Conservation (phyloP, 2,113 vertebrate genomes). For the Actenoides lindsayi region DNA sequence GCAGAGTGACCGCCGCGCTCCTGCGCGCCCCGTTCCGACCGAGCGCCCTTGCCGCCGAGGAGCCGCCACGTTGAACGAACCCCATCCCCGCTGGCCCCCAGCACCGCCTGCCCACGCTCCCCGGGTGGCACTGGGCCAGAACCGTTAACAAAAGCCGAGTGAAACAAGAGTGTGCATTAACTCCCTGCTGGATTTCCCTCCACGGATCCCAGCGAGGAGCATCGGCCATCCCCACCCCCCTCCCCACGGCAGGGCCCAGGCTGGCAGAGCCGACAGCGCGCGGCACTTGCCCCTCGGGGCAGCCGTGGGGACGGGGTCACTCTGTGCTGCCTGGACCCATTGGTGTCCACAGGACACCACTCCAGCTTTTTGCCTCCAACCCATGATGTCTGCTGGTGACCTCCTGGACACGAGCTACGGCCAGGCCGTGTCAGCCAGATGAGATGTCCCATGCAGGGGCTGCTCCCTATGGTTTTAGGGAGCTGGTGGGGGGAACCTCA, state of each 20-base stretch:
- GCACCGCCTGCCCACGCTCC: background rate
- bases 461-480: background rate
- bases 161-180: background rate
- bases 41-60: background rate
- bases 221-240: background rate
- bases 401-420: background rate
- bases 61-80: background rate
- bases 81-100: background rate
- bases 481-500: background rate
- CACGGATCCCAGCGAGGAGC: background rate
- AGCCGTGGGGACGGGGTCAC: background rate
- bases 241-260: fast-evolving
- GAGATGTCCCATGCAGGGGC: fast-evolving
- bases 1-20: background rate
- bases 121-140: background rate
- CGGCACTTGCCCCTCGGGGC: background rate
- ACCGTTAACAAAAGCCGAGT: background rate
- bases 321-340: fast-evolving
- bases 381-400: background rate
- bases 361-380: background rate
- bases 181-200: background rate
- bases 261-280: background rate
- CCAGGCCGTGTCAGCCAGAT: background rate
- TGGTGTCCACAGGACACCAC: background rate
- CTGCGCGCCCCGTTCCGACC: background rate